A percentile compares a stretch with the other conserved stretches of the same genome.
These are phyloP conservation scores for Hedychridium roseum DNA, from an alignment of 2,888 invertebrate species.

Conservation along the genomic window DNA sequence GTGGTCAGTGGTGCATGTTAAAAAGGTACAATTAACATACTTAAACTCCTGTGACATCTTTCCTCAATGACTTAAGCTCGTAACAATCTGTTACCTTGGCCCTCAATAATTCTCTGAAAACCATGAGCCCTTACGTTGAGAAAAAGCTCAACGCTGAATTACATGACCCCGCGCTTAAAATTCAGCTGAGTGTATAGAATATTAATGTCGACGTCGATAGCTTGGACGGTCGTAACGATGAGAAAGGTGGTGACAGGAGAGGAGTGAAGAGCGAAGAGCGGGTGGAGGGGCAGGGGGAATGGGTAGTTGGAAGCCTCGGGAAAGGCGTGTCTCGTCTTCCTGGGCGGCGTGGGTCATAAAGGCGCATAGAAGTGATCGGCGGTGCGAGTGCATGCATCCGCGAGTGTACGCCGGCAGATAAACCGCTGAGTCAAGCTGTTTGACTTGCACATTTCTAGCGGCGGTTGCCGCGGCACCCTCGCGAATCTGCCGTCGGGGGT, in stretches of 20 bases:
- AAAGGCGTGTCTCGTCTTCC: conserved; percentile 16
- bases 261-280: not conserved
- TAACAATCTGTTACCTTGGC: too few relatives aligned
- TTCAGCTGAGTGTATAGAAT: too few relatives aligned
- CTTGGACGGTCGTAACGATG: conserved; percentile 6
- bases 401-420: conserved; percentile 48
- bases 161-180: too few relatives aligned
- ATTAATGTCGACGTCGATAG: conserved; percentile 34
- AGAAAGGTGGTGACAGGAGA: not conserved
- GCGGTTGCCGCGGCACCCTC: conserved; percentile 44
- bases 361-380: conserved; percentile 25
- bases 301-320: not conserved
- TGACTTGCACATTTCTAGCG: conserved; percentile 60
- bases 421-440: conserved; percentile 60
- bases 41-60: too few relatives aligned
- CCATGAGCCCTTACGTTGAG: too few relatives aligned
- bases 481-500: conserved; percentile 44
- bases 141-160: too few relatives aligned
- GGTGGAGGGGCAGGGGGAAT: not conserved
- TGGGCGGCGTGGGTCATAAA: conserved; percentile 45
- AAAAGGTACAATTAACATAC: too few relatives aligned
- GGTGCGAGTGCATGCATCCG: conserved; percentile 22
- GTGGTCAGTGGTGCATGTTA: too few relatives aligned
- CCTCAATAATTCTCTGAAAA: too few relatives aligned
- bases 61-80: too few relatives aligned